phyloP scores from a whole-genome alignment of 2,888 invertebrate genomes.

The Bembecia ichneumoniformis region DNA sequence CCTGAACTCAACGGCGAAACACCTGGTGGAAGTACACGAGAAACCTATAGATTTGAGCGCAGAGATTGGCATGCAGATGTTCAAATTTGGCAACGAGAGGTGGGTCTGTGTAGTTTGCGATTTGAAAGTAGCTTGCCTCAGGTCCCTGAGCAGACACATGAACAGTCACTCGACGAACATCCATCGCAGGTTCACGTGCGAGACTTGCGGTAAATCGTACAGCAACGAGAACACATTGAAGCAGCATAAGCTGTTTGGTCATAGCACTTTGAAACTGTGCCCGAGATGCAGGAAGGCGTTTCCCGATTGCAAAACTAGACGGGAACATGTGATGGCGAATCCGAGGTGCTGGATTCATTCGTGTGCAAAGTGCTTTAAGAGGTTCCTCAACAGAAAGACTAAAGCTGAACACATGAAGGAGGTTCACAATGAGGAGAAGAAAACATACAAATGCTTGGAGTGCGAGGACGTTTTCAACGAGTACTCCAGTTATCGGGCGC shows the following conservation, averaged over 20 bases:
- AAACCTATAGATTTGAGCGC: conserved; percentile 8
- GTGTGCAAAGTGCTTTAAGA: conserved; percentile 21
- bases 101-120: conserved; percentile 21
- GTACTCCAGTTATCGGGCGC: conserved; percentile 45
- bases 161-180: conserved; percentile 15
- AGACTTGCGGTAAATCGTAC: conserved; percentile 14
- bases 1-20: conserved; percentile 16
- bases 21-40: conserved; percentile 16
- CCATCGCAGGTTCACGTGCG: conserved; percentile 25
- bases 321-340: conserved; percentile 17
- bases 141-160: conserved; percentile 27
- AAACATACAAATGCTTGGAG: conserved; percentile 19
- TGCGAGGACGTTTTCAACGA: conserved; percentile 30
- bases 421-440: conserved; percentile 21
- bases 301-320: conserved; percentile 14
- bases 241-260: conserved; percentile 16
- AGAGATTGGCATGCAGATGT: conserved; percentile 21
- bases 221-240: conserved; percentile 12
- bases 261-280: conserved; percentile 15
- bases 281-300: conserved; percentile 22
- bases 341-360: conserved; percentile 20
- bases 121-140: conserved; percentile 18
- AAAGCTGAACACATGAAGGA: conserved; percentile 18
- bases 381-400: conserved; percentile 18
- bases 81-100: conserved; percentile 22